Base-by-base conservation (phyloP, 2,888 invertebrate species). In the Capitulum mitella region DNA sequence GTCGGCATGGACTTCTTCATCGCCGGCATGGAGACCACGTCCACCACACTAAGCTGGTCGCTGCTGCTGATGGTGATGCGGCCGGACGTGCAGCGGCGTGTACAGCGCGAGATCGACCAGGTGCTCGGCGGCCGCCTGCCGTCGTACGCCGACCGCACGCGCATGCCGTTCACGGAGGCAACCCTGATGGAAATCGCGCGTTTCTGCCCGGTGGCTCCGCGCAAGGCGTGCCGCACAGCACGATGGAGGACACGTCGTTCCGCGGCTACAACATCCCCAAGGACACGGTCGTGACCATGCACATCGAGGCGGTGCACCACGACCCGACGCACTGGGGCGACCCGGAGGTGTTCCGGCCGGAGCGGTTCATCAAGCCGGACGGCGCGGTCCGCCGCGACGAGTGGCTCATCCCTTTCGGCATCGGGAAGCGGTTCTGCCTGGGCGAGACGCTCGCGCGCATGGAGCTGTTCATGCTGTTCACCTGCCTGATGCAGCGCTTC, bases 41-140 rank as follows among this genome's bases (percentile, higher is more conserved):
- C 78, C 5, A 78, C 78, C 3, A 29, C 54, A 10, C 58, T 78
- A 40, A 51, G 29, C 78, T 78, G 78, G 78, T 54, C 78, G 29
- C 40, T 78, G n/a, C 54, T 54, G 12, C 34, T 43, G 5, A 78
- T 78, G 78, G 48, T 81, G 19, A 79, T 51, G 26, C 81, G 78
- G 77, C 80, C 79, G 29, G 76, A 46, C 29, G 32, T 29, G 3
- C 76, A 83, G 79, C 54, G 78, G 16, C 79, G 80, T 54, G 80
- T 82, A 19, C 83, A 82, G 76, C 79, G 76, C 10, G 82, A 83
- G 78, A 77, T 83, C 14, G 83, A 83, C 79, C 26, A 43, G 0
- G 70, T 40, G 37, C 26, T 70, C 6, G 70, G 37, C 8, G 40
- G 40, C 8, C 29, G 70, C 16, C 40, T 8, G 26, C 70, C 70